Conservation (phyloP, 2,797 vertebrate genomes). For the Oreortyx pictus region DNA sequence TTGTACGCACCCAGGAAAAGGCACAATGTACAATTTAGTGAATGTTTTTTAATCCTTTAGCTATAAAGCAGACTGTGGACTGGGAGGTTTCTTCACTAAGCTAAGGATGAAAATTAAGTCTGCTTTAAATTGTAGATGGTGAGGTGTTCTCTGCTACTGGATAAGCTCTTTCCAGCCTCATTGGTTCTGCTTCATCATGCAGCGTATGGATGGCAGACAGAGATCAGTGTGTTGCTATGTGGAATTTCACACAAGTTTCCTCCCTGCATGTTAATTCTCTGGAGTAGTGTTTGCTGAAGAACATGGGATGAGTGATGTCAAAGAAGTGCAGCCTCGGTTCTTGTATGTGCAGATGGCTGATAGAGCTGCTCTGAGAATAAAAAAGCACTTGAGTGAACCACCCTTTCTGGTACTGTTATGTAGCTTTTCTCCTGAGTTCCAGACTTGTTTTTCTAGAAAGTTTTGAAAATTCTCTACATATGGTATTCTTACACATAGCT, state of each 20-base stretch:
- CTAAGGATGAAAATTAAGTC: background rate
- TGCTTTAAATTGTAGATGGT: background rate
- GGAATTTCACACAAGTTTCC: background rate
- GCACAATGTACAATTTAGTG: rapidly evolving
- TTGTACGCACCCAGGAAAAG: background rate
- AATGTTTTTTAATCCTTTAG: background rate
- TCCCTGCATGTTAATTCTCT: background rate
- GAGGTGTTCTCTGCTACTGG: background rate
- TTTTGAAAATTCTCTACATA: background rate
- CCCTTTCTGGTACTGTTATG: background rate
- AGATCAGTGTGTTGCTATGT: background rate
- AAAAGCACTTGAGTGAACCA: background rate
- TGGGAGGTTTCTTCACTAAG: background rate
- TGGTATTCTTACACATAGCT: rapidly evolving
- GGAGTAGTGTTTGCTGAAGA: background rate
- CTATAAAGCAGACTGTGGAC: background rate
- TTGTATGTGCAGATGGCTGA: background rate
- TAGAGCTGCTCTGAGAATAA: background rate
- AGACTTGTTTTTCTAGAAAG: background rate
- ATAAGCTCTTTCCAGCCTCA: background rate
- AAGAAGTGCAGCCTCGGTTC: background rate
- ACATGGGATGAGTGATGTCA: background rate
- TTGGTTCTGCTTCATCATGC: background rate
- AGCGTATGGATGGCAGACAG: background rate
- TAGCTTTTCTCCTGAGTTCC: background rate